phyloP scores from a whole-genome alignment of 2,113 vertebrate genomes.

The Anoplopoma fimbria region DNA sequence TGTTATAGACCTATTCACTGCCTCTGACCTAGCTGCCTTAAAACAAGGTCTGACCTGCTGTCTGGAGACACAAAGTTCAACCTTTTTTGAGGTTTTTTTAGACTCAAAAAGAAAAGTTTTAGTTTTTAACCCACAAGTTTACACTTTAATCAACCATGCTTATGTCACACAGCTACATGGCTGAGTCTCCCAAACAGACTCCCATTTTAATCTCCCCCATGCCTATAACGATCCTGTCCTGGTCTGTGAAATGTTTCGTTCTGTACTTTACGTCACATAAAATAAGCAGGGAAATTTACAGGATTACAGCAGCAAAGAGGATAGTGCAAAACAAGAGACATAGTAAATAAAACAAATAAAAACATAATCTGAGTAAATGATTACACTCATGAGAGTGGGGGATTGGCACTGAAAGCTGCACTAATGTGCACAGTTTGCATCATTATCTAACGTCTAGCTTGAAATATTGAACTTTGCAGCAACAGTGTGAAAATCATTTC shows the following conservation, averaged over 20 bases:
- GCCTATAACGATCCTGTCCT: background rate
- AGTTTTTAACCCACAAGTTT: background rate
- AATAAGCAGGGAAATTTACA: no score
- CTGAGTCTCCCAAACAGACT: background rate
- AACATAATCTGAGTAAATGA: constrained; percentile 13
- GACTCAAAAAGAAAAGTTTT: background rate
- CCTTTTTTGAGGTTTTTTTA: background rate
- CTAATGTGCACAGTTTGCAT: background rate
- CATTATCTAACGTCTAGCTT: background rate
- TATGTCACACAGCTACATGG: background rate
- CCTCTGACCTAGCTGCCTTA: background rate
- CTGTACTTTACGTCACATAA: background rate
- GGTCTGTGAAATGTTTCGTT: background rate
- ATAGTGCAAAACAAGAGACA: no score
- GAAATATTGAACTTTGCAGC: no score
- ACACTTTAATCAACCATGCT: background rate
- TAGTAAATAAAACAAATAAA: no score
- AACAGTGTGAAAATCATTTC: no score
- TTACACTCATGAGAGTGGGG: background rate
- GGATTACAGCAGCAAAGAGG: no score
- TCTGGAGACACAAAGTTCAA: background rate
- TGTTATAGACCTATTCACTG: background rate
- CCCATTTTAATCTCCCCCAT: constrained; percentile 2
- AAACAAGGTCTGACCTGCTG: background rate
- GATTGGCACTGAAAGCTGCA: background rate